These are phyloP conservation scores for Isaurus tuberculatus DNA, from an alignment of 92 coral and sea anemone species.

Conservation along the genomic window DNA sequence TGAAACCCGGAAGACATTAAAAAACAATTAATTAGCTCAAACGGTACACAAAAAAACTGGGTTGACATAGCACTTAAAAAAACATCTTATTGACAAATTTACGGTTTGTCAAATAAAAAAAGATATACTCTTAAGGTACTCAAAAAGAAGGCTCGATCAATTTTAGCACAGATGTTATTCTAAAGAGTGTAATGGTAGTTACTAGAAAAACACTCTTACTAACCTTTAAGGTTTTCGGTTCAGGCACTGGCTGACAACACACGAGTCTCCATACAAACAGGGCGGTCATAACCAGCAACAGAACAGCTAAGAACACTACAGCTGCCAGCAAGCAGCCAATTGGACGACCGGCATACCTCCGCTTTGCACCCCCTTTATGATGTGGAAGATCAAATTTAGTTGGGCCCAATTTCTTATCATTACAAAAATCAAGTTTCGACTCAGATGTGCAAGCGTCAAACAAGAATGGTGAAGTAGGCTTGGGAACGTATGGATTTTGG, in stretches of 20 bases:
- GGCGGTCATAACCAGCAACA: slow-evolving; percentile 61
- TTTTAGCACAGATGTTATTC: too few species aligned
- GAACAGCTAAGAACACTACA: slow-evolving; percentile 42
- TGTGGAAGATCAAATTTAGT: slow-evolving; percentile 43
- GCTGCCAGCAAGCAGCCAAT: slow-evolving; percentile 34
- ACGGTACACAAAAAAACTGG: too few species aligned
- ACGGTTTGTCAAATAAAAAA: too few species aligned
- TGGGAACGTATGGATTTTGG: slow-evolving; percentile 29
- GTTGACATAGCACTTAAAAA: too few species aligned
- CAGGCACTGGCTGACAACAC: slow-evolving; percentile 7
- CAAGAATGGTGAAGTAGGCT: slow-evolving; percentile 41
- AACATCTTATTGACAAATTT: too few species aligned
- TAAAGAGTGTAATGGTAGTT: not conserved
- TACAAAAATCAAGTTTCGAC: slow-evolving; percentile 3
- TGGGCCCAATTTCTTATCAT: not conserved
- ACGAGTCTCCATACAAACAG: slow-evolving; percentile 44
- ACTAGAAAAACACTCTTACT: not conserved
- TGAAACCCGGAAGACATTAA: too few species aligned
- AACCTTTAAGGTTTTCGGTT: slow-evolving; percentile 7
- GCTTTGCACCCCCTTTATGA: slow-evolving; percentile 25
- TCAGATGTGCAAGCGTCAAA: slow-evolving; percentile 8
- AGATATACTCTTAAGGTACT: too few species aligned
- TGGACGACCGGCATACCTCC: slow-evolving; percentile 21
- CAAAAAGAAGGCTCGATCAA: too few species aligned
- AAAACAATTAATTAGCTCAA: too few species aligned